These are phyloP conservation scores for Smutsia gigantea DNA, from an alignment of 2,797 vertebrate species.

Conservation along the genomic window DNA sequence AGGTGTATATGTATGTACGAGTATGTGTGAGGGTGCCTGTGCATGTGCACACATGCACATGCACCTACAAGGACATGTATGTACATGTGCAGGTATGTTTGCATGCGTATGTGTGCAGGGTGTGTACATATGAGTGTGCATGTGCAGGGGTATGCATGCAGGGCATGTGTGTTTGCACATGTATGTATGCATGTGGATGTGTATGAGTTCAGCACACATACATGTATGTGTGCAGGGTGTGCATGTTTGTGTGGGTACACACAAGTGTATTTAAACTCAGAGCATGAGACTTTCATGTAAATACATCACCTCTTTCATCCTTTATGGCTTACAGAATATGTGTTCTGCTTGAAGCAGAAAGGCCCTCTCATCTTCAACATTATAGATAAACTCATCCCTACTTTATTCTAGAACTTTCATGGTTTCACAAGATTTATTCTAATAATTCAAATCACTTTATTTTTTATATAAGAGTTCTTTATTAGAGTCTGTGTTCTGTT, in stretches of 20 bases:
- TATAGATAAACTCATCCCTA: background rate
- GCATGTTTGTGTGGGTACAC: background rate
- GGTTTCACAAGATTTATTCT: background rate
- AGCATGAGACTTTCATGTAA: background rate
- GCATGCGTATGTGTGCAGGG: no score
- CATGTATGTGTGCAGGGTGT: background rate
- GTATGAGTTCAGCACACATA: no score
- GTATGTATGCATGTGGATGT: no score
- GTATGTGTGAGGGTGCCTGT: background rate
- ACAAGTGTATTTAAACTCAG: background rate
- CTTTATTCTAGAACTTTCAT: background rate
- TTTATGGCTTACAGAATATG: background rate
- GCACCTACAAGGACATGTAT: no score
- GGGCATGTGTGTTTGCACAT: no score
- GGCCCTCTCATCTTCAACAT: background rate
- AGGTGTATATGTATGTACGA: background rate
- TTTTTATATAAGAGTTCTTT: no score
- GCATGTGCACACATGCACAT: accelerated
- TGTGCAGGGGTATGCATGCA: no score
- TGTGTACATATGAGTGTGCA: no score
- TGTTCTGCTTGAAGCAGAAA: background rate
- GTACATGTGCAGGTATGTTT: background rate
- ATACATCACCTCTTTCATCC: background rate
- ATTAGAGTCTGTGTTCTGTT: background rate
- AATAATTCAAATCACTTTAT: background rate